These are phyloP conservation scores for Galaxea fascicularis DNA, from an alignment of 92 coral and sea anemone species.

Conservation along the genomic window DNA sequence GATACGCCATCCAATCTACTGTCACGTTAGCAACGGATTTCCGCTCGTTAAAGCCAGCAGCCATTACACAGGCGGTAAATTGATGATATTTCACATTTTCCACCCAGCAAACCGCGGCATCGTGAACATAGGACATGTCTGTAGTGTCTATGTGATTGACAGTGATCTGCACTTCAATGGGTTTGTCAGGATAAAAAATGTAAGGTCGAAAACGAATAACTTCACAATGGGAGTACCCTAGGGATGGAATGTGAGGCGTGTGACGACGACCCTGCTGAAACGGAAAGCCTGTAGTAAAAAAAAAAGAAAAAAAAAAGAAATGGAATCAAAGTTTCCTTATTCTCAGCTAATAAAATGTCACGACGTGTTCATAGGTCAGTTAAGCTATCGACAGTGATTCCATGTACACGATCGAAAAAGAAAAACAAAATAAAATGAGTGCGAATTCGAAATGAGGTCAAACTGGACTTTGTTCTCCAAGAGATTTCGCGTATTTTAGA, in stretches of 20 bases:
- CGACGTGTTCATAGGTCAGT: too few species aligned
- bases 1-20: constrained; percentile 31
- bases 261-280: constrained; percentile 16
- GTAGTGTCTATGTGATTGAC: constrained; percentile 69
- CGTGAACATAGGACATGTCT: constrained; percentile 56
- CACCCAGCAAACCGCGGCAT: constrained; percentile 37
- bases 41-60: constrained; percentile 45
- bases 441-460: too few species aligned
- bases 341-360: background rate
- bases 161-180: constrained; percentile 74
- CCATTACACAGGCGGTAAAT: constrained; percentile 63
- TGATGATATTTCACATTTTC: background rate
- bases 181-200: constrained; percentile 62
- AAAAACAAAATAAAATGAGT: too few species aligned
- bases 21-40: constrained; percentile 4
- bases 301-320: too few species aligned
- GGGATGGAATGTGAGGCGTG: constrained; percentile 10
- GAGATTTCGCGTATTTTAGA: too few species aligned
- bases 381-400: too few species aligned
- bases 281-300: background rate
- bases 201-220: constrained; percentile 54
- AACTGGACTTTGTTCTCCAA: too few species aligned
- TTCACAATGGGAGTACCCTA: constrained; percentile 20
- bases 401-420: too few species aligned
- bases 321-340: background rate